Evolutionary conservation across 2,888 invertebrate genomes (phyloP), one percentile per base, ranked within the genome.

Genomic region (Athrips mouffetella): DNA sequence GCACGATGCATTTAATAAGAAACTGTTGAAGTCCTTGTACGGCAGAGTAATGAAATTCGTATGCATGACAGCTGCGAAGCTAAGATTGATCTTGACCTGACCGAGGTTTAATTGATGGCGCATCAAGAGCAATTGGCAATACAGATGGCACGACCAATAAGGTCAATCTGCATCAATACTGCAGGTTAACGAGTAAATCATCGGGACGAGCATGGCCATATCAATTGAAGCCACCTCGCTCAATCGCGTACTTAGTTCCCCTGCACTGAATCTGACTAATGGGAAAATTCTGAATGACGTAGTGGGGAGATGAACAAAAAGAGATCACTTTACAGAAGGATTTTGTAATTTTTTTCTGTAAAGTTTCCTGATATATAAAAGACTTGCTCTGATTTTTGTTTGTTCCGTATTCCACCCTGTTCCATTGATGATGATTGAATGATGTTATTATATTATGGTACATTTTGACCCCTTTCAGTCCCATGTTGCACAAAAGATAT

Each of bases 111-210:
- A 45, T 49, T 42, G 41, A 51, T 40, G 31, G 51, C 55, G 51
- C 60, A 66, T 64, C 57, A 59, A 50, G 62, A 58, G 53, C 62
- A 70, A 74, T 74, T 69, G 66, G 50, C 66, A 68, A 66, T 69
- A 54, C 55, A 57, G 57, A 63, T 62, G 62, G 54, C 76, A 65
- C 76, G 82, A 80, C 68, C 70, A 77, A 78, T 77, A 65, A 76
- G 82, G 81, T 81, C 82, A 81, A 80, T 63, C 75, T 64, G 69
- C 67, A 80, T 79, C 77, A 72, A 77, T 77, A 73, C 59, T 59
- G 63, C 73, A 81, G 85, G 85, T 85, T 83, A 85, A 86, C 79
- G 76, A 84, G 72, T 81, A 86, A 83, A 86, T 82, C 79, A 76
- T 71, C 73, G 64, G 72, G 70, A 67, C 73, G 67, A 53, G 59